These are phyloP conservation scores for Pseudolycoriella hygida DNA, from an alignment of 2,888 invertebrate genomes.

Conservation along the genomic window DNA sequence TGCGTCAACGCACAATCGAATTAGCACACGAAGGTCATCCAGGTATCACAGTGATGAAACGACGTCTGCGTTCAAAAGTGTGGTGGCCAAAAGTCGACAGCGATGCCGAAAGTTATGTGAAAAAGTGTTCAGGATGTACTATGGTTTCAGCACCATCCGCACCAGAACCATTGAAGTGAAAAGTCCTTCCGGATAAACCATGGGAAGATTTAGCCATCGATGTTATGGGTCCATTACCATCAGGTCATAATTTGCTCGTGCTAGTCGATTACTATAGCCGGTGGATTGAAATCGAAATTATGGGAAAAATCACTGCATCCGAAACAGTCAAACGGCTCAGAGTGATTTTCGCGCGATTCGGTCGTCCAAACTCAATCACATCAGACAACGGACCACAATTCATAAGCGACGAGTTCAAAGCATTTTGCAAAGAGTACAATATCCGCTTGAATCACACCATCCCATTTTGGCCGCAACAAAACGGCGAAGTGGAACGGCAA, in stretches of 20 bases:
- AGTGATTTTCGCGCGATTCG: neutral
- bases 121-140: neutral
- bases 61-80: slow-evolving; percentile 4
- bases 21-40: slow-evolving; percentile 8
- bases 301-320: neutral
- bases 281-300: neutral
- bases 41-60: slow-evolving; percentile 4
- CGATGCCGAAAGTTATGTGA: neutral
- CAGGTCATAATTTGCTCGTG: neutral
- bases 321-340: neutral
- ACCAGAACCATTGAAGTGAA: neutral
- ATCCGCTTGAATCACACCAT: neutral
- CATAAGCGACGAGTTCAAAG: neutral
- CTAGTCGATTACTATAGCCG: slow-evolving; percentile 1
- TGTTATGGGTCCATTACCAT: slow-evolving; percentile 15
- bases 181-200: slow-evolving; percentile 7
- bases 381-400: slow-evolving; percentile 1
- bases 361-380: neutral
- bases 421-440: neutral
- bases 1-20: slow-evolving; percentile 6
- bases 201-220: slow-evolving; percentile 13
- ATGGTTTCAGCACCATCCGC: neutral
- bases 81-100: slow-evolving; percentile 5
- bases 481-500: slow-evolving; percentile 13
- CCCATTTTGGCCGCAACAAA: slow-evolving; percentile 3